Evolutionary conservation across 2,113 vertebrate species (phyloP).

Genomic region (Anoura caudifer): DNA sequence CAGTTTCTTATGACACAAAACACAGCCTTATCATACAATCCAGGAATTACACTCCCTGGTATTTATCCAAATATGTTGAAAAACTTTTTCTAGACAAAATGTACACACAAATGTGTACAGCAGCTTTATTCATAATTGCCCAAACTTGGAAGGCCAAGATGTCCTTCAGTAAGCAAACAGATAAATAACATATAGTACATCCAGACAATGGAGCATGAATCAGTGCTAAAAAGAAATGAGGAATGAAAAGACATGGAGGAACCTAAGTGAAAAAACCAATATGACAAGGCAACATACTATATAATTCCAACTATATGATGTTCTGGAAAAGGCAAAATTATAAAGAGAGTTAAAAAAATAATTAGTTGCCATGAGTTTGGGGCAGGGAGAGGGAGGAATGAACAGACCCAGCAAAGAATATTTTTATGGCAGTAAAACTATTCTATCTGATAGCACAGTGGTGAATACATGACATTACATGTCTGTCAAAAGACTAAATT

Average conservation of each 20-base stretch:
- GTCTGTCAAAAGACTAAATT: background rate
- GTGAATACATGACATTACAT: background rate
- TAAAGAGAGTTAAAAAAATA: background rate
- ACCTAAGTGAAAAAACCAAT: no score
- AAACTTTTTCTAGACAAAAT: background rate
- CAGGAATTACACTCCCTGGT: background rate
- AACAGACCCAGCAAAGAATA: no score
- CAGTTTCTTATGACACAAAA: background rate
- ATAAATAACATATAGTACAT: no score
- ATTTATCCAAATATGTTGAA: background rate
- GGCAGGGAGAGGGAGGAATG: background rate
- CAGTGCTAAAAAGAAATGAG: no score
- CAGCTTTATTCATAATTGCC: background rate
- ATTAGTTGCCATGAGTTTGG: background rate
- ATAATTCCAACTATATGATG: no score
- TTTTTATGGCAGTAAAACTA: background rate
- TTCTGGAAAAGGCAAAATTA: no score
- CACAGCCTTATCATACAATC: background rate
- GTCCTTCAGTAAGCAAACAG: no score
- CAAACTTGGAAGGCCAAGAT: no score
- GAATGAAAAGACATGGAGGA: no score
- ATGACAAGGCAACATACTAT: no score
- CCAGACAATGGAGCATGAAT: no score
- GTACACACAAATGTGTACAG: background rate
- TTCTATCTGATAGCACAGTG: background rate